Evolutionary conservation across 2,888 invertebrate genomes (phyloP).

Genomic region (Synanthedon tipuliformis): DNA sequence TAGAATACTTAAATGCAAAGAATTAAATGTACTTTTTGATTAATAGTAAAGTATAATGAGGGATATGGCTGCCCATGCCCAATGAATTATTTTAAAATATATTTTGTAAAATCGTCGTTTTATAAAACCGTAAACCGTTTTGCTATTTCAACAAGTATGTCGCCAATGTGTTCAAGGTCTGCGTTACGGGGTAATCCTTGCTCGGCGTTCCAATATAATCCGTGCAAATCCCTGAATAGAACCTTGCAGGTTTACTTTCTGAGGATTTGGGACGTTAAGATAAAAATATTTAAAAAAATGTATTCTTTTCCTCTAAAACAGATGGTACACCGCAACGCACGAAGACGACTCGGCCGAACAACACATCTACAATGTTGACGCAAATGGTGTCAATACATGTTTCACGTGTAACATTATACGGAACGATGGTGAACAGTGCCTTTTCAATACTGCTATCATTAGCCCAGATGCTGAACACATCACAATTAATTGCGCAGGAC

Average conservation of each 20-base stretch:
- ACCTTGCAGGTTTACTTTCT: too few relatives aligned
- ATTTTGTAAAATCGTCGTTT: background rate
- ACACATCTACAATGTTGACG: conserved; percentile 82
- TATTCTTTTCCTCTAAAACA: conserved; percentile 28
- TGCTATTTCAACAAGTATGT: background rate
- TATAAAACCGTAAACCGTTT: background rate
- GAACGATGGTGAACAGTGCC: conserved; percentile 65
- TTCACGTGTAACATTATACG: conserved; percentile 78
- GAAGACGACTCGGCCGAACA: conserved; percentile 80
- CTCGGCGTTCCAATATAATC: too few relatives aligned
- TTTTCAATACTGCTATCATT: conserved; percentile 77
- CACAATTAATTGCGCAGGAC: conserved; percentile 85
- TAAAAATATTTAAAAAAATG: too few relatives aligned
- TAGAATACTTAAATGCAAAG: too few relatives aligned
- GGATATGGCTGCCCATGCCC: too few relatives aligned
- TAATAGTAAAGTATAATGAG: too few relatives aligned
- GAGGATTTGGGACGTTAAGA: too few relatives aligned
- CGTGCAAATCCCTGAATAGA: too few relatives aligned
- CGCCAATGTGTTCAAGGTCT: too few relatives aligned
- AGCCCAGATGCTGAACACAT: conserved; percentile 76
- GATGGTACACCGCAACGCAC: conserved; percentile 88
- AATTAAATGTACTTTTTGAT: too few relatives aligned
- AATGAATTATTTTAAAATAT: too few relatives aligned
- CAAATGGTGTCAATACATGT: conserved; percentile 71
- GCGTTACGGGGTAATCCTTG: too few relatives aligned